phyloP scores from a whole-genome alignment of 2,797 vertebrate species.

The Okamejei kenojei region DNA sequence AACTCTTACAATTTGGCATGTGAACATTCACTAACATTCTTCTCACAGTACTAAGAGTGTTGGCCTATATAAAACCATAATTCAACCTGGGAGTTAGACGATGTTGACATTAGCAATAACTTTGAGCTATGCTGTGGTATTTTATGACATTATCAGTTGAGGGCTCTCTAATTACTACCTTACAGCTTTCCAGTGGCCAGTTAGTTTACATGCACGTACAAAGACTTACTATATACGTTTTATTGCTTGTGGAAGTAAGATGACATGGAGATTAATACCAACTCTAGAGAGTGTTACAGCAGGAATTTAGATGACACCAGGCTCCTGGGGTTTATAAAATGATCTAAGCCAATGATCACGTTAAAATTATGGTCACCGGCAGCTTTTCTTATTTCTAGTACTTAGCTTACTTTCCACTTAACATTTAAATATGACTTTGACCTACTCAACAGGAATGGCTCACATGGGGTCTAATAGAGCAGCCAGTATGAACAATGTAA shows the following conservation, averaged over 20 bases:
- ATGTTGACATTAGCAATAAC: not conserved
- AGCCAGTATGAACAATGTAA: too few species aligned
- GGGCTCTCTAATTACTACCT: not conserved
- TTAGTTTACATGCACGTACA: not conserved
- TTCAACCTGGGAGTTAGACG: not conserved
- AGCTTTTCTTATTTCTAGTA: slow-evolving; percentile 10
- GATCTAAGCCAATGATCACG: not conserved
- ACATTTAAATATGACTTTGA: not conserved
- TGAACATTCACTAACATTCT: not conserved
- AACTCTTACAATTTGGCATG: not conserved
- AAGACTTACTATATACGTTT: not conserved
- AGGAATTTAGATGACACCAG: not conserved
- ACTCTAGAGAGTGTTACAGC: not conserved
- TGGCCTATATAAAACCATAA: not conserved
- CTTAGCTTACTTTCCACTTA: not conserved
- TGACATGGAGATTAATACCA: slow-evolving; percentile 25
- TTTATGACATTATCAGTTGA: slow-evolving; percentile 4
- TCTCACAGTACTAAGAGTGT: not conserved
- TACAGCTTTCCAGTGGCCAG: not conserved
- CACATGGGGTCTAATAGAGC: not conserved
- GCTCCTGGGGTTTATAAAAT: slow-evolving; percentile 8
- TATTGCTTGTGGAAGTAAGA: slow-evolving; percentile 31
- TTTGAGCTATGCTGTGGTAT: not conserved
- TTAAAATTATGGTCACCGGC: not conserved
- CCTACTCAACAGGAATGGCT: not conserved